Evolutionary conservation across 2,797 vertebrate genomes (phyloP).

Genomic region (Echeneis naucrates): DNA sequence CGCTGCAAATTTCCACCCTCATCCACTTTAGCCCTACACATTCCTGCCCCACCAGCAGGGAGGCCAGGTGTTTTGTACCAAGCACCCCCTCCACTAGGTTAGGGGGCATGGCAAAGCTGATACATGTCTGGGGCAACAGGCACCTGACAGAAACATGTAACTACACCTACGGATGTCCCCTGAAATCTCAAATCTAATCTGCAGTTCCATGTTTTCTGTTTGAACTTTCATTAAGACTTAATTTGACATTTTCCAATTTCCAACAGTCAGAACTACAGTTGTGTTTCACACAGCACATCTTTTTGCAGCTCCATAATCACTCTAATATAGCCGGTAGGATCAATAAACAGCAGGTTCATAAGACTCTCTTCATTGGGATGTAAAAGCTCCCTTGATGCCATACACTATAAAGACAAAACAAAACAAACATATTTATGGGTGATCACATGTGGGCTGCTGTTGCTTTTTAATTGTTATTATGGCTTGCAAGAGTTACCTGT

Average conservation of each 20-base stretch:
- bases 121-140: background rate
- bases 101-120: background rate
- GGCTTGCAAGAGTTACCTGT: background rate
- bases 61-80: slow-evolving; percentile 68
- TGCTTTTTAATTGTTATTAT: background rate
- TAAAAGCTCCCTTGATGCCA: slow-evolving; percentile 11
- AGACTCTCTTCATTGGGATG: slow-evolving; percentile 14
- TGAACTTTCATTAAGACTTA: background rate
- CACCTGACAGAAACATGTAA: background rate
- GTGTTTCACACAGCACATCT: background rate
- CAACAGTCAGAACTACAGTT: background rate
- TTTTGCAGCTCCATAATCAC: background rate
- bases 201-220: background rate
- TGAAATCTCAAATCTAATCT: background rate
- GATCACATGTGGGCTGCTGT: background rate
- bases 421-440: background rate
- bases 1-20: slow-evolving; percentile 70
- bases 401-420: background rate
- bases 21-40: slow-evolving; percentile 68
- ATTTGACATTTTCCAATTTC: background rate
- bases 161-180: background rate
- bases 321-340: slow-evolving; percentile 15
- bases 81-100: slow-evolving; percentile 12
- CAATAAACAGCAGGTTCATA: slow-evolving; percentile 37
- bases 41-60: slow-evolving; percentile 71